phyloP scores from a whole-genome alignment of 2,888 invertebrate genomes.

The Abrostola triplasia region DNA sequence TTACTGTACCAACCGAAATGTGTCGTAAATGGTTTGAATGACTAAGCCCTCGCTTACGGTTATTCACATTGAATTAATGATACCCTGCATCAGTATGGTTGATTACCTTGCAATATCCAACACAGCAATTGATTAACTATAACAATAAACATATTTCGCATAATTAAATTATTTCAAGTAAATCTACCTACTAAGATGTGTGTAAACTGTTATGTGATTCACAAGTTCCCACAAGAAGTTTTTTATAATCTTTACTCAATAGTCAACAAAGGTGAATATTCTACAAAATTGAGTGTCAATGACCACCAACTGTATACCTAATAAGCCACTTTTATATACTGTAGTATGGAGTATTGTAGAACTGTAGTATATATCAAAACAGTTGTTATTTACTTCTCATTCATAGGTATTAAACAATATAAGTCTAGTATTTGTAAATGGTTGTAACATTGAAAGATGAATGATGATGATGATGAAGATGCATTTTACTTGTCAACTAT shows the following conservation, averaged over 20 bases:
- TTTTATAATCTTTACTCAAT: conserved; percentile 6
- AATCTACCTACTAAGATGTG: too few species aligned
- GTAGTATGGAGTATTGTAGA: conserved; percentile 9
- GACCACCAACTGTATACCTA: conserved; percentile 28
- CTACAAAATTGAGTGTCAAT: conserved; percentile 35
- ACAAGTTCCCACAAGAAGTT: conserved; percentile 9
- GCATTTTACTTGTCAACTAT: conserved; percentile 24
- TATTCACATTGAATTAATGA: conserved; percentile 3
- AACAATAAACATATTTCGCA: too few species aligned
- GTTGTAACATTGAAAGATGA: neutral
- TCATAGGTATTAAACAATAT: conserved; percentile 25
- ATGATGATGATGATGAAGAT: too few species aligned
- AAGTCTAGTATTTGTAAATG: conserved; percentile 28
- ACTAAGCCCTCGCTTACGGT: conserved; percentile 16
- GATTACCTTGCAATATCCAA: conserved; percentile 35
- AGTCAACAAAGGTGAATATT: conserved; percentile 29
- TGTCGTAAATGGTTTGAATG: conserved; percentile 40
- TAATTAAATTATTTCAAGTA: too few species aligned
- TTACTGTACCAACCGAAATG: conserved; percentile 51
- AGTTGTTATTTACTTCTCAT: conserved; percentile 45
- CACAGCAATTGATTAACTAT: conserved; percentile 18
- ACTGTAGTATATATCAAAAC: conserved; percentile 17
- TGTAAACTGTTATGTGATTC: too few species aligned
- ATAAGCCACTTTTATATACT: conserved; percentile 21
- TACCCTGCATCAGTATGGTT: conserved; percentile 42